Conservation (phyloP, 2,888 invertebrate species). For the Drosophila tripunctata region DNA sequence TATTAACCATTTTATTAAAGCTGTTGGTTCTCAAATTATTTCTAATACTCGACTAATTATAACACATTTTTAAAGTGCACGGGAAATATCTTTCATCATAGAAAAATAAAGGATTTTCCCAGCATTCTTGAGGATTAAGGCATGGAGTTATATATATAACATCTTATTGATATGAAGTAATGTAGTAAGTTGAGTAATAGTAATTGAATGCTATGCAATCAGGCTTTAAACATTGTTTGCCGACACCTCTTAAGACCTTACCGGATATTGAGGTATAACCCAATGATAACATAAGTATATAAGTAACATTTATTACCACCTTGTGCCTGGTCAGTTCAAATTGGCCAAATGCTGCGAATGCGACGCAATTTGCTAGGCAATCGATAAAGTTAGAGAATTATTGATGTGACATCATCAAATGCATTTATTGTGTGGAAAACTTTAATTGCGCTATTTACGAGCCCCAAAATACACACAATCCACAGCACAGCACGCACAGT, state of each 20-base stretch:
- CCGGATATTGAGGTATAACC: background rate
- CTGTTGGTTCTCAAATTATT: too few relatives aligned
- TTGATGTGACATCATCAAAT: constrained; percentile 41
- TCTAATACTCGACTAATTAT: too few relatives aligned
- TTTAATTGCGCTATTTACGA: constrained; percentile 62
- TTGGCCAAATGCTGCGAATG: constrained; percentile 3
- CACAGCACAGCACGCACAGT: background rate
- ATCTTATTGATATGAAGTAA: too few relatives aligned
- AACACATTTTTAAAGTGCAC: too few relatives aligned
- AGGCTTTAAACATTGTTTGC: background rate
- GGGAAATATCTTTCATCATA: too few relatives aligned
- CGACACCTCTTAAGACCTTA: constrained; percentile 5
- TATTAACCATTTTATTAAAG: too few relatives aligned
- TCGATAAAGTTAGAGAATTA: constrained; percentile 27
- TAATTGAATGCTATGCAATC: too few relatives aligned
- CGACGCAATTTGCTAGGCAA: constrained; percentile 21
- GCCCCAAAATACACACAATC: background rate
- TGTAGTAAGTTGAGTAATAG: too few relatives aligned
- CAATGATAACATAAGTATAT: background rate
- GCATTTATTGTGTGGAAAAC: constrained; percentile 42
- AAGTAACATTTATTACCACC: constrained; percentile 8
- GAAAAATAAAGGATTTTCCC: too few relatives aligned
- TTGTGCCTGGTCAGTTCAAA: constrained; percentile 10
- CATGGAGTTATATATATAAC: too few relatives aligned
- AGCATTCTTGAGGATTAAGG: too few relatives aligned